Percentiles rank a stretch among this genome's conserved stretches.
Conservation (phyloP, 2,797 vertebrate species). For the Tokudaia muenninki region DNA sequence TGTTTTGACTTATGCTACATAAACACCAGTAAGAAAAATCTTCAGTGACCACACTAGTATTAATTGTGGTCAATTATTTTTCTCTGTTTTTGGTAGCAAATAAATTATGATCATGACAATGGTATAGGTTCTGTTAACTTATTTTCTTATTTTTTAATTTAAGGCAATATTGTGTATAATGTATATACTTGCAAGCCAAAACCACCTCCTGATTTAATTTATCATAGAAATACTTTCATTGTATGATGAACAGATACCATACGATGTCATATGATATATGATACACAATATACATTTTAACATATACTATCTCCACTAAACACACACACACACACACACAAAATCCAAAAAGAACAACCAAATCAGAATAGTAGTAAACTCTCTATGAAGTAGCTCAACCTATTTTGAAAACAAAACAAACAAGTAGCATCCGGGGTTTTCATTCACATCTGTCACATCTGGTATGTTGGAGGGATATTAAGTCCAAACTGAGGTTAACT, state of each 20-base stretch:
- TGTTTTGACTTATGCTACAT: not conserved
- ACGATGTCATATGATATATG: not conserved
- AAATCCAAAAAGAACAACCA: not conserved
- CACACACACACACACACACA: not conserved
- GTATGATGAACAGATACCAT: not conserved
- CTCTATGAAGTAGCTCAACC: not conserved
- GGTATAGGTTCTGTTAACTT: not conserved
- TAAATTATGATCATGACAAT: not conserved
- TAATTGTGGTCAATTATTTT: constrained; percentile 2
- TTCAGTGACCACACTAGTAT: not conserved
- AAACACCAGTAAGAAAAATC: not conserved
- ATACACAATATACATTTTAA: not conserved
- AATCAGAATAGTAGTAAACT: not conserved
- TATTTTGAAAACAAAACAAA: constrained; percentile 64
- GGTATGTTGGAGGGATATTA: not conserved
- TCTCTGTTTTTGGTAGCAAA: not conserved
- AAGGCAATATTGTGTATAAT: not conserved
- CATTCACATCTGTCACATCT: constrained; percentile 41
- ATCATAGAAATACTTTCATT: not conserved
- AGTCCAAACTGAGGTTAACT: not conserved
- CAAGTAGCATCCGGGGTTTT: not conserved
- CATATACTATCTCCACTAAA: not conserved
- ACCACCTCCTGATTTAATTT: constrained; percentile 20
- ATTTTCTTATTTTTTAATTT: constrained; percentile 50
- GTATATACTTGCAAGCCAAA: constrained; percentile 12